Base-by-base conservation (phyloP, 1,140 invertebrate species). In the Parasteatoda tepidariorum region DNA sequence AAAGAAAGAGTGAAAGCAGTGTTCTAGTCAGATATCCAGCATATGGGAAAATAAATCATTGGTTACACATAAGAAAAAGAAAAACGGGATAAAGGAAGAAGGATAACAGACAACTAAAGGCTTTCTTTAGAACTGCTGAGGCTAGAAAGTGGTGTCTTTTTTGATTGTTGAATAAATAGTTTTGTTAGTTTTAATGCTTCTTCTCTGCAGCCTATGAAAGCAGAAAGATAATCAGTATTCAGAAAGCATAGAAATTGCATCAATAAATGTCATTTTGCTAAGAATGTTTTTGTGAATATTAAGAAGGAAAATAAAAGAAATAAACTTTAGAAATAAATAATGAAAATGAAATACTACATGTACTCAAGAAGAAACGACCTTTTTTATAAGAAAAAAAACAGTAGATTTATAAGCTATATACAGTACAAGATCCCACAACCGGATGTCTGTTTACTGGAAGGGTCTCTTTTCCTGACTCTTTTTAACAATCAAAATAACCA, bases 131-230 rank as follows among this genome's bases (percentile, higher is more conserved):
- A 41, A 62, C n/a, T 75, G 62, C 22, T 62, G 30, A 31, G 24
- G n/a, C 22, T 64, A 61, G 48, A 57, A 26, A 75, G n/a, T 34
- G 22, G 18, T 26, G 57, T 22, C 62, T 38, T 75, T 55, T 71
- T 71, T 30, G 68, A 71, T 7, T 54, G 71, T 11, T 76, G 66
- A 66, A 79, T 73, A 31, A 84, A 24, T 30, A 84, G 75, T 84
- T 84, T 78, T 48, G 83, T 84, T 84, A 84, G 68, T 84, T 84
- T 84, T 81, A 84, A 81, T 78, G 83, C 83, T 84, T 84, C 83
- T 84, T 84, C 83, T 68, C 83, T 84, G 70, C 83, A 71, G 70
- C 83, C 83, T 84, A 79, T 70, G 71, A 84, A 68, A 84, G 83
- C 81, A 74, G 81, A 83, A 83, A 83, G 81, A 83, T n/a, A 83